Evolutionary conservation across 2,113 vertebrate genomes (phyloP).

Genomic region (Heptranchias perlo): DNA sequence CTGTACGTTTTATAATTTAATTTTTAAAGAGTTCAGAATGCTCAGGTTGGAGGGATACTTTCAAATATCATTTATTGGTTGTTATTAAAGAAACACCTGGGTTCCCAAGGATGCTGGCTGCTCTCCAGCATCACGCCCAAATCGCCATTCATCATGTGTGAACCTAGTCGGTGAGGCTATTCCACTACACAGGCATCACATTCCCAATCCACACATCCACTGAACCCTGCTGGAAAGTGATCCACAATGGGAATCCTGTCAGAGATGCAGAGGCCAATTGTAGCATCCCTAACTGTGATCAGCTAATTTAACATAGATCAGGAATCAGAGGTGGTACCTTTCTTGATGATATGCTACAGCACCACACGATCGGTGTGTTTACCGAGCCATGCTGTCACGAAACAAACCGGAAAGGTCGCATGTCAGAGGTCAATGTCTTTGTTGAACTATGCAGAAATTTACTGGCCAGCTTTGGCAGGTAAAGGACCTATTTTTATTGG

Average conservation of each 20-base stretch:
- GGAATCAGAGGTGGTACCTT: background rate
- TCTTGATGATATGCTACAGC: background rate
- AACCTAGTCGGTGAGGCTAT: too few relatives aligned
- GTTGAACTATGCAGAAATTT: background rate
- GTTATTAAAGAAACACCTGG: too few relatives aligned
- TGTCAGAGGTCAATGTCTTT: background rate
- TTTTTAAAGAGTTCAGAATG: too few relatives aligned
- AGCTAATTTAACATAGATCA: background rate
- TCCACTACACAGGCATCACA: too few relatives aligned
- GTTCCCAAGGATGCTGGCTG: too few relatives aligned
- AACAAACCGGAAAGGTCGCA: background rate
- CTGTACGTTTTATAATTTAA: too few relatives aligned
- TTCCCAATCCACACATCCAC: too few relatives aligned
- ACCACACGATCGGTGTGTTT: background rate
- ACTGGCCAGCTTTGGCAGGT: background rate
- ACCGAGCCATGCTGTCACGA: background rate
- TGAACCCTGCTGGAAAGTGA: background rate
- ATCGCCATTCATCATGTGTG: too few relatives aligned
- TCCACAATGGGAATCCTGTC: background rate
- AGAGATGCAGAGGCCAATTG: background rate
- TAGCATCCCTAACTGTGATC: background rate
- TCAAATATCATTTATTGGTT: too few relatives aligned
- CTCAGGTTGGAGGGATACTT: too few relatives aligned
- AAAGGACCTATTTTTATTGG: too few relatives aligned
- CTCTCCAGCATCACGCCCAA: too few relatives aligned